Evolutionary conservation across 2,888 invertebrate genomes (phyloP).

Genomic region (Coecobrya sp.): DNA sequence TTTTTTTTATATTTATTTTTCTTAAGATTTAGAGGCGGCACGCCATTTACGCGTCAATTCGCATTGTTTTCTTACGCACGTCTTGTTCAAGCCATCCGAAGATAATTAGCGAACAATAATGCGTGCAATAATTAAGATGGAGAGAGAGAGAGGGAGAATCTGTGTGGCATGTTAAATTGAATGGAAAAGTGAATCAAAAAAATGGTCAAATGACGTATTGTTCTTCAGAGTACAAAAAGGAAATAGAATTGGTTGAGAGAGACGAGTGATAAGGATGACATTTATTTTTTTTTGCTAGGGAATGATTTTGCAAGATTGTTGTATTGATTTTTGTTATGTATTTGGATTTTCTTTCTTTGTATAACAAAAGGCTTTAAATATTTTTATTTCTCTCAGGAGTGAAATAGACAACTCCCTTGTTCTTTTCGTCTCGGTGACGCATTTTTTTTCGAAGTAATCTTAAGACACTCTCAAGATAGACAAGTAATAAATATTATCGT

Average conservation of each 20-base stretch:
- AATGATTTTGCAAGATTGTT: constrained; percentile 3
- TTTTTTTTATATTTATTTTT: neutral
- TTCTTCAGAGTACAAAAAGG: neutral
- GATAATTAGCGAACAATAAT: constrained; percentile 1
- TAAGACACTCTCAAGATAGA: neutral
- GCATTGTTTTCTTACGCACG: neutral
- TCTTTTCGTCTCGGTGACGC: too few species aligned
- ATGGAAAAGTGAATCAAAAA: constrained; percentile 24
- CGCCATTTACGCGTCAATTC: neutral
- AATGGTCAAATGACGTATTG: neutral
- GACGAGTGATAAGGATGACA: neutral
- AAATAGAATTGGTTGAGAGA: neutral
- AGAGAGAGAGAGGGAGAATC: neutral
- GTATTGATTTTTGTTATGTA: neutral
- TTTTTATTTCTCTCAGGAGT: neutral
- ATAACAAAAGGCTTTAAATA: neutral
- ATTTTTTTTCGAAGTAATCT: neutral
- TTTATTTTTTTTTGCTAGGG: neutral
- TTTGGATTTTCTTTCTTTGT: too few species aligned
- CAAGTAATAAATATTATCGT: neutral
- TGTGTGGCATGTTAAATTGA: neutral
- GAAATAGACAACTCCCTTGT: constrained; percentile 4
- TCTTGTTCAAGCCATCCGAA: neutral
- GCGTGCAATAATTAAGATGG: neutral
- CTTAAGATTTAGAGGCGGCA: too few species aligned